Base-by-base conservation (phyloP, 1,140 invertebrate genomes). In the Aphis gossypii region DNA sequence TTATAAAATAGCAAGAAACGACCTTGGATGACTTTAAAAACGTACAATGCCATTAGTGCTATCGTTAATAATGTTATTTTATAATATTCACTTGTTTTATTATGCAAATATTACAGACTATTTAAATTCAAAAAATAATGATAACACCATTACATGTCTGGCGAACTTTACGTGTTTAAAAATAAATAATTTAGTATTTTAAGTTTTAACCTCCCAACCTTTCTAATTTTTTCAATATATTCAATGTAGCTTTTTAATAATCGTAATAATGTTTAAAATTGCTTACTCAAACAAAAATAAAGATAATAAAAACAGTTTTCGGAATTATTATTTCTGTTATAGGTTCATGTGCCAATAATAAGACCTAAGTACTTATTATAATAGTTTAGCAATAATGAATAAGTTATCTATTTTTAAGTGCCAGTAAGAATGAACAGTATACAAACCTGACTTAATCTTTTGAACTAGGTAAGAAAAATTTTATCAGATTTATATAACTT, bases 1-100 rank as follows among this genome's bases (percentile, higher is more conserved):
- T 25, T 86, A 86, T 30, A 68, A 44, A 86, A 86, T 86, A 44
- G 83, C 23, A 46, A 46, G 11, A 86, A 86, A 86, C 46, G 23
- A 86, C 83, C 83, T 86, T 86, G 38, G 5, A 38, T 86, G 83
- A 86, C 83, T 86, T 86, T 86, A 41, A 30, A 83, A 86, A 41
- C 30, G 41, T 86, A 86, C 25, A 86, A 86, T 86, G 41, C 25
- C 41, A 86, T 86, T 86, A 86, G 21, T 30, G 41, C 3, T 30
- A 44, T 86, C 23, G 30, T 44, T 86, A 46, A 41, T 84, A 30
- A 44, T 84, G 38, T 84, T 84, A 84, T 44, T 44, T 84, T 84
- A 44, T 44, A 25, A 44, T 68, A 68, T 38, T 20, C 21, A 84
- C 8, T 84, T 84, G 83, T 86, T 86, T 86, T 86, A 46, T 86